Conservation (phyloP, 2,797 vertebrate genomes). For the Sebastolobus alascanus region DNA sequence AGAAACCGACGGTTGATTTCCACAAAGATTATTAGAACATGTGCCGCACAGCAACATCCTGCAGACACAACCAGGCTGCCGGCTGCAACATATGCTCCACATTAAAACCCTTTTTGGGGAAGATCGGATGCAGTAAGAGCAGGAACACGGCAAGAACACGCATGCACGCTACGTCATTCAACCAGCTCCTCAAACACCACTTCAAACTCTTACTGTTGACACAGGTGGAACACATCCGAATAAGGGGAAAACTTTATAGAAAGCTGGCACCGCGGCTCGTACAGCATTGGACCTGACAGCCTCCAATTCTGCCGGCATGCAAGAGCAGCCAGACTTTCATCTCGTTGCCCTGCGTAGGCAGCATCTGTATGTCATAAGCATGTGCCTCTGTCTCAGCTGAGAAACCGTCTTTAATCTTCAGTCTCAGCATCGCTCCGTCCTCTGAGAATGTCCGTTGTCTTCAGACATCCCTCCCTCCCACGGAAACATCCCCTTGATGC, state of each 20-base stretch:
- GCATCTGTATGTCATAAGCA: slow-evolving; percentile 78
- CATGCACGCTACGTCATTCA: slow-evolving; percentile 51
- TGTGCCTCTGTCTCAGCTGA: slow-evolving; percentile 42
- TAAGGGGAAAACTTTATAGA: slow-evolving; percentile 32
- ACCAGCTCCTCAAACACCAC: slow-evolving; percentile 32
- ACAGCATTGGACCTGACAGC: slow-evolving; percentile 1
- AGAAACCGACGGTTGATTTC: slow-evolving; percentile 21
- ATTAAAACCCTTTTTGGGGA: slow-evolving; percentile 65
- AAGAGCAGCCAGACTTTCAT: slow-evolving; percentile 57
- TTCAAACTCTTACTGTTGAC: slow-evolving; percentile 57
- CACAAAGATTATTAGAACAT: slow-evolving; percentile 48
- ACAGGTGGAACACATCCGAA: slow-evolving; percentile 63
- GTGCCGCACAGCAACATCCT: slow-evolving; percentile 50
- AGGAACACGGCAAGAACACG: slow-evolving; percentile 47
- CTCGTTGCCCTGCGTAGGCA: slow-evolving; percentile 27
- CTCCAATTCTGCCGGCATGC: slow-evolving; percentile 31
- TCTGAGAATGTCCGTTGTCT: slow-evolving; percentile 17
- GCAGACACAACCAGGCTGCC: slow-evolving; percentile 29
- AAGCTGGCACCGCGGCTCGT: background rate
- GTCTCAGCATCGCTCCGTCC: background rate
- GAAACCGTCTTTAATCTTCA: slow-evolving; percentile 62
- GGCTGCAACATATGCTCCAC: slow-evolving; percentile 59
- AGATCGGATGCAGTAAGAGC: slow-evolving; percentile 42
- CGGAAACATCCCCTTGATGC: slow-evolving; percentile 21
- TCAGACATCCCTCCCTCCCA: slow-evolving; percentile 8